Conservation (phyloP, 2,888 invertebrate genomes). For the Dioctria linearis region DNA sequence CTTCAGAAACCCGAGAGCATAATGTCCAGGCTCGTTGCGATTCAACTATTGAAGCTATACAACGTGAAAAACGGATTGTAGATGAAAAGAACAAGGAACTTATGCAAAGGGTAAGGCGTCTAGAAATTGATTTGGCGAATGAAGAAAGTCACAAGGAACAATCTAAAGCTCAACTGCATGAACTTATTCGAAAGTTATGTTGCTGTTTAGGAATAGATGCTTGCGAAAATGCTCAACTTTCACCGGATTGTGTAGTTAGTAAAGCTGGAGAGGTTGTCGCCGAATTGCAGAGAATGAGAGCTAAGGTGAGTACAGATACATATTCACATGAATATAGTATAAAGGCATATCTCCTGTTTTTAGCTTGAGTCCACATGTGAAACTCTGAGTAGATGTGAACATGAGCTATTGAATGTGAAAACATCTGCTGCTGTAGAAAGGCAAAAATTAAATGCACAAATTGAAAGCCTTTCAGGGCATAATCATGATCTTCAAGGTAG, state of each 20-base stretch:
- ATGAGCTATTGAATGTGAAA: conserved; percentile 68
- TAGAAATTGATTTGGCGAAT: conserved; percentile 80
- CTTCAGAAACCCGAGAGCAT: conserved; percentile 84
- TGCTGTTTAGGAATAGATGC: conserved; percentile 81
- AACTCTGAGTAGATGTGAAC: conserved; percentile 70
- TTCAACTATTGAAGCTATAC: conserved; percentile 80
- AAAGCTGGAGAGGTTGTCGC: conserved; percentile 85
- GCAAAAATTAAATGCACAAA: conserved; percentile 82
- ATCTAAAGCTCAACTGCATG: conserved; percentile 77
- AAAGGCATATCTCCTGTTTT: neutral
- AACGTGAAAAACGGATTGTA: conserved; percentile 80
- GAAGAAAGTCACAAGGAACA: conserved; percentile 85
- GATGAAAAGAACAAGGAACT: conserved; percentile 85
- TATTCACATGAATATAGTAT: neutral
- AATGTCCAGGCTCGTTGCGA: conserved; percentile 78
- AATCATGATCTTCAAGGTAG: conserved; percentile 82
- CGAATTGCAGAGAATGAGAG: conserved; percentile 78
- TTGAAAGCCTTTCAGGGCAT: conserved; percentile 72
- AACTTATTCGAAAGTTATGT: conserved; percentile 81
- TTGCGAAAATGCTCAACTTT: conserved; percentile 77
- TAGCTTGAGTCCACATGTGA: conserved; percentile 68
- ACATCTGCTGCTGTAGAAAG: conserved; percentile 74
- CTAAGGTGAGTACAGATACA: conserved; percentile 67
- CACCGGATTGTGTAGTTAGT: conserved; percentile 81
- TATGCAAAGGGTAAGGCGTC: conserved; percentile 80